A percentile compares a stretch with the other conserved stretches of the same genome.
Evolutionary conservation across 2,797 vertebrate genomes (phyloP).

Genomic region (Lates japonicus): DNA sequence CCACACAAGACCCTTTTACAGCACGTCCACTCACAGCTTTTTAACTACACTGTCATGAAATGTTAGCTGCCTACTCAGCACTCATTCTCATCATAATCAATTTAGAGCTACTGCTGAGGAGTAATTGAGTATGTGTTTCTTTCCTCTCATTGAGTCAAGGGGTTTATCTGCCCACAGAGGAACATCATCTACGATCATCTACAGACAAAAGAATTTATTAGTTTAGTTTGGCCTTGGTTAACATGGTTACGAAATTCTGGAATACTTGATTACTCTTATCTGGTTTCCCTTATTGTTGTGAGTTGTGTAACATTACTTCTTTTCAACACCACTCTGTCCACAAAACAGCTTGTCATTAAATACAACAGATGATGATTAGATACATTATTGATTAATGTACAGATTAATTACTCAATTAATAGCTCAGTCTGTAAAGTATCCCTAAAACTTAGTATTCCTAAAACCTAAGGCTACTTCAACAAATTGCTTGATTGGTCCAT

Average conservation of each 20-base stretch:
- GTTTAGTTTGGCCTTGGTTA: slow-evolving; percentile 31
- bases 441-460: too few species aligned
- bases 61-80: slow-evolving; percentile 76
- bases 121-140: slow-evolving; percentile 65
- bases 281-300: neutral
- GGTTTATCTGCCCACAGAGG: slow-evolving; percentile 52
- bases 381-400: neutral
- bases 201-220: slow-evolving; percentile 36
- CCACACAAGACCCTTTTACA: slow-evolving; percentile 35
- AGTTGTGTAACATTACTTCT: neutral
- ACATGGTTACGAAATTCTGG: slow-evolving; percentile 9
- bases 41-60: slow-evolving; percentile 77
- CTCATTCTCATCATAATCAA: slow-evolving; percentile 75
- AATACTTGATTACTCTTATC: neutral
- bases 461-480: neutral
- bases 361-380: neutral
- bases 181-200: slow-evolving; percentile 28
- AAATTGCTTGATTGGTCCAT: neutral
- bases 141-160: slow-evolving; percentile 41
- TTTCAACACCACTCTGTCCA: neutral
- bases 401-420: neutral
- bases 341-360: neutral
- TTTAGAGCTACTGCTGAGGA: slow-evolving; percentile 68
- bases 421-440: neutral
- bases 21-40: slow-evolving; percentile 52